Evolutionary conservation across 1,140 invertebrate species (phyloP).

Genomic region (Halictus rubicundus): DNA sequence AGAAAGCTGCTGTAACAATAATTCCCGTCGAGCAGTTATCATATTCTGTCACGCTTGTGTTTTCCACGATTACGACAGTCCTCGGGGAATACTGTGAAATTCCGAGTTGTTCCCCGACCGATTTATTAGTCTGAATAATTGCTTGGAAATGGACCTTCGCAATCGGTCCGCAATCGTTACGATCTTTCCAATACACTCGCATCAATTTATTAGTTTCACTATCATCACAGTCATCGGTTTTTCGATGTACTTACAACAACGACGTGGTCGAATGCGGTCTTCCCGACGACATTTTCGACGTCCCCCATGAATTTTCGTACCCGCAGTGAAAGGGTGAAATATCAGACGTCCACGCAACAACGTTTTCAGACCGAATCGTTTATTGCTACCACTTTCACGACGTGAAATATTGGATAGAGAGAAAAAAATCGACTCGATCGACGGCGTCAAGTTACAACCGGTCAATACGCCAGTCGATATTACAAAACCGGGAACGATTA

Average conservation of each 20-base stretch:
- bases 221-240: too few relatives aligned
- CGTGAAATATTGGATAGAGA: neutral
- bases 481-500: constrained; percentile 44
- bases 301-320: neutral
- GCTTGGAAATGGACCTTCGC: too few relatives aligned
- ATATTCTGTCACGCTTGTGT: neutral
- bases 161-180: too few relatives aligned
- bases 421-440: constrained; percentile 2
- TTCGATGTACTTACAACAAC: too few relatives aligned
- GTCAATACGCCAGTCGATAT: constrained; percentile 22
- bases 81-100: neutral
- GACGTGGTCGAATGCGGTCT: neutral
- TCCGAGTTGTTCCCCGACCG: neutral
- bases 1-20: constrained; percentile 4
- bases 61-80: neutral
- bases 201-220: too few relatives aligned
- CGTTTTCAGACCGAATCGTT: constrained; percentile 19
- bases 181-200: too few relatives aligned
- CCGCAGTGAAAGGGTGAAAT: neutral
- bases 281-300: neutral
- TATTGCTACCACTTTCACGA: constrained; percentile 21
- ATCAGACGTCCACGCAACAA: neutral
- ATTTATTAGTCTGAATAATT: too few relatives aligned
- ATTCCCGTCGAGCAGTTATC: neutral
- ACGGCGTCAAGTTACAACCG: constrained; percentile 36